Base-by-base conservation (phyloP, 1,140 invertebrate genomes). In the Drosophila varians region DNA sequence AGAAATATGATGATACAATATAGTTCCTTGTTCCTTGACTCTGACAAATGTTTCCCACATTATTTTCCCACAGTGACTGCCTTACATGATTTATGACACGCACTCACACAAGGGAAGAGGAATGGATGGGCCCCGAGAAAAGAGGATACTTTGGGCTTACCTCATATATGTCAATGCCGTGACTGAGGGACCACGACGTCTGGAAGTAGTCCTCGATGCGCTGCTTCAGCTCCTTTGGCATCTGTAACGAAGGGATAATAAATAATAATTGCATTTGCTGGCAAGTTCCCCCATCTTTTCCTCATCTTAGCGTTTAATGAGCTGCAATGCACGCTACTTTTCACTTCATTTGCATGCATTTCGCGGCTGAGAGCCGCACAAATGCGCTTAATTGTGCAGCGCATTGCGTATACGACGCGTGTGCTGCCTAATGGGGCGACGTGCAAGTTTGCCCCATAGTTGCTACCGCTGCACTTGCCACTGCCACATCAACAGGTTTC, bases 181-280 rank as follows among this genome's bases (percentile, higher is more conserved):
- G 98, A 89, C 99, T 99, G 36, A 99, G 94, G 1, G 98, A 97
- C 98, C 99, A 99, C 92, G 97, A 98, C 8, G 99, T 99, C 92
- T 99, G 98, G 91, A 99, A 99, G 91, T 99, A 99, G 89, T 99
- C 99, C 90, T 99, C 97, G 94, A 99, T 97, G 46, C 98, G 93
- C 91, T 99, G 98, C 73, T 98, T 97, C 34, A 99, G 92, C 83
- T 98, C 97, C 75, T 99, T 98, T 0, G 98, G 98, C 64, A 96
- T 96, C 94, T 96, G 97, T 7, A 69, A 61, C 49, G n/a, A 43
- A 31, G 26, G 57, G 53, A 42, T 52, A 47, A 68, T 28, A 40
- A 74, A 49, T 53, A 45, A 48, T 51, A 78, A 55, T 77, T 55
- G 47, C 19, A 51, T 53, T 74, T 28, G 2, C 34, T 8, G 9